Evolutionary conservation across 2,797 vertebrate species (phyloP), one percentile per base, ranked within the genome.

Genomic region (Onychomys arenicola): DNA sequence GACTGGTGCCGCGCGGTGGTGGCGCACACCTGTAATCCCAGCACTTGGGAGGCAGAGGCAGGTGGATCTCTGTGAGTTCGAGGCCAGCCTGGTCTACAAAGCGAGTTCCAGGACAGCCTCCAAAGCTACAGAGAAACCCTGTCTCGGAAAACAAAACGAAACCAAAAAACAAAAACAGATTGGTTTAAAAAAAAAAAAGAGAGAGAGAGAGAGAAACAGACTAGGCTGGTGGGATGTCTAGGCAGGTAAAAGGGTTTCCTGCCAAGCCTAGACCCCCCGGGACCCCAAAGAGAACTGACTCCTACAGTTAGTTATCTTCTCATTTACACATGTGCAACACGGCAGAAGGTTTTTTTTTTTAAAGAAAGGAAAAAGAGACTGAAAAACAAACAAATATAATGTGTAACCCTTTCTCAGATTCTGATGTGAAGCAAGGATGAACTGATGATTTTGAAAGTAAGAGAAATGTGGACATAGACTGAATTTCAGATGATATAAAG

Each of bases 371-470:
- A 61, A 83, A 63, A 43, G 55, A 81, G 12, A 83, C 2, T 10
- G 57, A 83, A 63, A 91, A 55, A 49, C n/a, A 78, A 93, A n/a
- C 65, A 93, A 87, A 78, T 84, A 25, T 12, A 96, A 34, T 3
- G 3, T 49, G 27, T 87, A 75, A 92, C 76, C n/a, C 37, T 84
- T 46, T 46, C 40, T 63, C 43, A 59, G 59, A 89, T n/a, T 46
- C 83, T 57, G 23, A 80, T 80, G 75, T 77, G 23, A 96, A 85
- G 27, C 69, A 96, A 69, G 23, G 0, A 32, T 57, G 37, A 76
- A 17, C 5, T 61, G 34, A 55, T 3, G 9, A 65, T 83, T 92
- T 90, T 90, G 49, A 94, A 65, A 90, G n/a, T 0, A 52, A 4
- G 34, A 52, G 11, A 85, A 80, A 59, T 67, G 10, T 92, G 73